Conservation (phyloP, 2,888 invertebrate species). For the Malthinus seriepunctatus region DNA sequence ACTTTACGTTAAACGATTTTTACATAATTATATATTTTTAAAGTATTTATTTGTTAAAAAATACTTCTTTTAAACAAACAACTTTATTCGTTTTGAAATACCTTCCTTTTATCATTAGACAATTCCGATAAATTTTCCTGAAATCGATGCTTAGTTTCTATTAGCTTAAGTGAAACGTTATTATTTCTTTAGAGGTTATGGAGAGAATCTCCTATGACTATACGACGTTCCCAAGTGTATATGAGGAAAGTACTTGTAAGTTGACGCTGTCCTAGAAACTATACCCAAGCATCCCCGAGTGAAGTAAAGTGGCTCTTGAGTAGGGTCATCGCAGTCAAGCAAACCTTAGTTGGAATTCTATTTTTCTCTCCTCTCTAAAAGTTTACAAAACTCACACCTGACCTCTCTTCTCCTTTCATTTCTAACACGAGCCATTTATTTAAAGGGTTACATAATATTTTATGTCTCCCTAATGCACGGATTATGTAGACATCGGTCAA, state of each 20-base stretch:
- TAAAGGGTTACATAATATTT: conserved; percentile 7
- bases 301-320: conserved; percentile 13
- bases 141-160: conserved; percentile 1
- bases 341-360: not conserved
- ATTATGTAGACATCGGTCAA: conserved; percentile 13
- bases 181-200: conserved; percentile 11
- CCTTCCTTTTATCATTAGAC: too few relatives aligned
- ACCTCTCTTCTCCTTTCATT: not conserved
- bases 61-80: too few relatives aligned
- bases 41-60: too few relatives aligned
- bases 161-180: conserved; percentile 19
- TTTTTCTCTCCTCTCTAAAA: not conserved
- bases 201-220: not conserved
- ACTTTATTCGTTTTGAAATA: too few relatives aligned
- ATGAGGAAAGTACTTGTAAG: conserved; percentile 21
- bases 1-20: too few relatives aligned
- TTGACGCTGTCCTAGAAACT: conserved; percentile 28
- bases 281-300: conserved; percentile 15
- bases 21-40: too few relatives aligned
- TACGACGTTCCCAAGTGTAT: conserved; percentile 20
- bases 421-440: conserved; percentile 3
- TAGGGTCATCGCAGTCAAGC: conserved; percentile 12
- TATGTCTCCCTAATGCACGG: conserved; percentile 11
- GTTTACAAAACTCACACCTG: not conserved
- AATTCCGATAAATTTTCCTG: too few relatives aligned